Conservation (phyloP, 2,113 vertebrate genomes). For the Gymnarchus niloticus region DNA sequence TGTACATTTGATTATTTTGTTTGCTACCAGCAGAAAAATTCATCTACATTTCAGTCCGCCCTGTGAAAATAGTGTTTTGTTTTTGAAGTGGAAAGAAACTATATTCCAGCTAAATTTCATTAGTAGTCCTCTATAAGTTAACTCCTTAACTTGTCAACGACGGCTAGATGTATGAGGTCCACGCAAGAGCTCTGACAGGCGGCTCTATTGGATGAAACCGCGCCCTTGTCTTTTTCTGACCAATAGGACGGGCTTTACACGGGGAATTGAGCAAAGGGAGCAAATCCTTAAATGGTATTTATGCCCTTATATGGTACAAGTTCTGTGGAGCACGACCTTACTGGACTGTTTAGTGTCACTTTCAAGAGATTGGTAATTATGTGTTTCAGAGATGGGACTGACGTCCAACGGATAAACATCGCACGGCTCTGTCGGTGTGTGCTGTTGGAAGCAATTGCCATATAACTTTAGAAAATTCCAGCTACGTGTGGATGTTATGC, state of each 20-base stretch:
- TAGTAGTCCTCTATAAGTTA: background rate
- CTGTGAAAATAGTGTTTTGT: background rate
- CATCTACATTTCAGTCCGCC: background rate
- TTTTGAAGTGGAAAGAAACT: background rate
- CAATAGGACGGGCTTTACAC: conserved; percentile 40
- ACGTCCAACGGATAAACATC: conserved; percentile 44
- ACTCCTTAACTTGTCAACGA: conserved; percentile 26
- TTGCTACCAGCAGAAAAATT: background rate
- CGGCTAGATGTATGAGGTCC: conserved; percentile 37
- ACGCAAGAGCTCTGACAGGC: conserved; percentile 3
- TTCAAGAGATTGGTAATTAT: conserved; percentile 55
- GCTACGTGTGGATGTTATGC: conserved; percentile 23
- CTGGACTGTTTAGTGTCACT: conserved; percentile 57
- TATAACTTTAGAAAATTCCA: background rate
- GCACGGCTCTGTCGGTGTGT: conserved; percentile 19
- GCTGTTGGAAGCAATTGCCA: conserved; percentile 25
- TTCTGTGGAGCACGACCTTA: conserved; percentile 35
- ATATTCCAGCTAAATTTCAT: no score
- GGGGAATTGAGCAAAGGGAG: conserved; percentile 30
- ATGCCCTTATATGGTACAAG: conserved; percentile 56
- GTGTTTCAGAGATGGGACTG: conserved; percentile 43
- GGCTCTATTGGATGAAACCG: conserved; percentile 42
- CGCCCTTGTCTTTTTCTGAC: conserved; percentile 28
- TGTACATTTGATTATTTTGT: background rate
- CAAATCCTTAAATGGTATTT: conserved; percentile 52